A percentile compares a stretch with the other conserved stretches of the same genome.
phyloP scores from a whole-genome alignment of 1,140 invertebrate species.

The Paraescarpia echinospica region DNA sequence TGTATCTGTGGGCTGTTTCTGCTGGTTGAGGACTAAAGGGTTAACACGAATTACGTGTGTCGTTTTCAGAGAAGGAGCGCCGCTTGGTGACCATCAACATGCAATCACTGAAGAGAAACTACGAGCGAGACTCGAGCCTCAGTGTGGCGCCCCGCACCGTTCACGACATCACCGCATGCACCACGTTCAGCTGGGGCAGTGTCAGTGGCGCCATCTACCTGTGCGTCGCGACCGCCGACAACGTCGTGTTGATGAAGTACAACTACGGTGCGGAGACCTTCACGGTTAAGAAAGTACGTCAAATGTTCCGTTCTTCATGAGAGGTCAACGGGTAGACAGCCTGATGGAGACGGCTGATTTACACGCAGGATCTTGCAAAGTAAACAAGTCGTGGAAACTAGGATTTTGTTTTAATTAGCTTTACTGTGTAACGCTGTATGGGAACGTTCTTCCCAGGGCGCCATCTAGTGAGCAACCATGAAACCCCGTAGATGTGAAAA shows the following conservation, averaged over 20 bases:
- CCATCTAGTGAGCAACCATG: no score
- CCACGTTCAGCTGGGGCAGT: constrained; percentile 62
- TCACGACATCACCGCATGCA: constrained; percentile 36
- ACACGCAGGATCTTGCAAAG: no score
- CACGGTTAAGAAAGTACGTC: constrained; percentile 51
- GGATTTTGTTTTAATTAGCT: no score
- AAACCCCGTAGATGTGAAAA: no score
- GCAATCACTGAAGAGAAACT: background rate
- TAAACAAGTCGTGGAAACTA: no score
- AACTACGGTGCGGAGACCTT: constrained; percentile 46
- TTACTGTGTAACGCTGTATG: no score
- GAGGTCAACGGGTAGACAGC: no score
- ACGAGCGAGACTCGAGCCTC: background rate
- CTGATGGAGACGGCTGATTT: no score
- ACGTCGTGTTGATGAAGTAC: constrained; percentile 61
- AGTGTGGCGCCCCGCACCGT: background rate
- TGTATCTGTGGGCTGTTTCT: background rate
- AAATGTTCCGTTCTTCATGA: constrained; percentile 10
- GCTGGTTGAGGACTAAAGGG: no score
- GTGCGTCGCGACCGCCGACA: constrained; percentile 69
- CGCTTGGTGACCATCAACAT: background rate
- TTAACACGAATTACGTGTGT: background rate
- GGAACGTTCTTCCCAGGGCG: no score
- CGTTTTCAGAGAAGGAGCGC: background rate
- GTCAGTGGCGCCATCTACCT: constrained; percentile 50